Conservation (phyloP, 2,113 vertebrate species). For the Tenebrosternarchus preto region DNA sequence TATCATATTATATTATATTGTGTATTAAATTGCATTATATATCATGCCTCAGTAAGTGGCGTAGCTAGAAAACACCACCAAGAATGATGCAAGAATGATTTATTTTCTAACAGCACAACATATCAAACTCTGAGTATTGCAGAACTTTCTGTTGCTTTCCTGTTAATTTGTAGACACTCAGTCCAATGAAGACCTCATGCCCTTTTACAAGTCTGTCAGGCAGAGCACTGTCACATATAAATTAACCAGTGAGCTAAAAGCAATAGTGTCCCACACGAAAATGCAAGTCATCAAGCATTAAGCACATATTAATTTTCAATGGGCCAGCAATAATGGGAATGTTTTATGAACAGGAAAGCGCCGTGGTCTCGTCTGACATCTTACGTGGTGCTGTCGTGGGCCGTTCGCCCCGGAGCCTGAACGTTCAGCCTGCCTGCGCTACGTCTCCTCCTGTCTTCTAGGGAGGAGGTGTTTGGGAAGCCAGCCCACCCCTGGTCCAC, state of each 20-base stretch:
- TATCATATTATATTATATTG: no score
- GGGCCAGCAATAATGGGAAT: constrained; percentile 63
- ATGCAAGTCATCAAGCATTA: constrained; percentile 73
- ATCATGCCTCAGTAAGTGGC: no score
- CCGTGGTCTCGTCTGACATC: constrained; percentile 52
- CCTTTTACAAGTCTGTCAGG: constrained; percentile 64
- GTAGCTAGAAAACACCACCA: not conserved
- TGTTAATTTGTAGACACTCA: constrained; percentile 59
- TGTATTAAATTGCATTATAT: no score
- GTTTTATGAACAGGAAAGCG: constrained; percentile 59
- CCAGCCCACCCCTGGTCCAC: not conserved
- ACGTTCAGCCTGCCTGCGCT: not conserved
- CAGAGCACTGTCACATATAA: constrained; percentile 68
- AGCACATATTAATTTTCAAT: constrained; percentile 73
- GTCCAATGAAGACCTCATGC: constrained; percentile 66
- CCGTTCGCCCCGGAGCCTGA: not conserved
- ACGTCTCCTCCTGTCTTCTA: not conserved
- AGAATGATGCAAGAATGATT: not conserved
- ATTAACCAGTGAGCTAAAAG: constrained; percentile 70
- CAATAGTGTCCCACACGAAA: constrained; percentile 67
- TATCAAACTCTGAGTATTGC: constrained; percentile 29
- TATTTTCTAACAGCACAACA: not conserved
- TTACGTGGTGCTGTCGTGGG: constrained; percentile 31
- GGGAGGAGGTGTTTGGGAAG: not conserved
- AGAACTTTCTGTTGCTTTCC: constrained; percentile 55